A percentile compares a stretch with the other conserved stretches of the same genome.
These are phyloP conservation scores for Parotocinclus haroldoi DNA, from an alignment of 2,797 vertebrate species.

Conservation along the genomic window DNA sequence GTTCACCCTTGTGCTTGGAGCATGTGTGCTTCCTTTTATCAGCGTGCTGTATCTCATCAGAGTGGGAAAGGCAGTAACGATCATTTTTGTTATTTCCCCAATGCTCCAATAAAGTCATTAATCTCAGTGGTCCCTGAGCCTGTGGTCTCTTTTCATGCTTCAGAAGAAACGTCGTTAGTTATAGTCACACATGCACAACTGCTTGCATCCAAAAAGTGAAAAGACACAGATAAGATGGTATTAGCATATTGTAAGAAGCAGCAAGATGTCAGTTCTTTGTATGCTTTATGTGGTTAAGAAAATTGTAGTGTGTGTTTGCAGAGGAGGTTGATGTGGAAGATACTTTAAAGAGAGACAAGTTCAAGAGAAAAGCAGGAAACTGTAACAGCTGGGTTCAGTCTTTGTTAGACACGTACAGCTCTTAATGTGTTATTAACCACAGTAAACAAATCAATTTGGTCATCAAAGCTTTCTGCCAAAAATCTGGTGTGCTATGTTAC, in stretches of 20 bases:
- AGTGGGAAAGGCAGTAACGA: slow-evolving; percentile 5
- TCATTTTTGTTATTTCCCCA: slow-evolving; percentile 31
- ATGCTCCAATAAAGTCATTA: slow-evolving; percentile 35
- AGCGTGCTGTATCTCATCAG: slow-evolving; percentile 15
- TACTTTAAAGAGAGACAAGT: too few relatives aligned
- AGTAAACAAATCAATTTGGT: too few relatives aligned
- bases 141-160: slow-evolving; percentile 25
- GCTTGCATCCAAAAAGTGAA: slow-evolving; percentile 18
- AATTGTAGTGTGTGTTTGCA: too few relatives aligned
- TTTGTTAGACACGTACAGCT: too few relatives aligned
- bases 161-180: slow-evolving; percentile 23
- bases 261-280: neutral
- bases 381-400: too few relatives aligned
- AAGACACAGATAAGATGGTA: slow-evolving; percentile 4
- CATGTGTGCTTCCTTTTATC: slow-evolving; percentile 25
- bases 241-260: slow-evolving; percentile 13
- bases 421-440: too few relatives aligned
- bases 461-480: too few relatives aligned
- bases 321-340: too few relatives aligned
- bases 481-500: too few relatives aligned
- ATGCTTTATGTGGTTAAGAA: neutral
- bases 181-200: slow-evolving; percentile 17
- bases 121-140: slow-evolving; percentile 31
- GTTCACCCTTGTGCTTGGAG: slow-evolving; percentile 28
- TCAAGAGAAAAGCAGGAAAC: too few relatives aligned